Conservation (phyloP, 92 coral and sea anemone species). For the Porites evermanni region DNA sequence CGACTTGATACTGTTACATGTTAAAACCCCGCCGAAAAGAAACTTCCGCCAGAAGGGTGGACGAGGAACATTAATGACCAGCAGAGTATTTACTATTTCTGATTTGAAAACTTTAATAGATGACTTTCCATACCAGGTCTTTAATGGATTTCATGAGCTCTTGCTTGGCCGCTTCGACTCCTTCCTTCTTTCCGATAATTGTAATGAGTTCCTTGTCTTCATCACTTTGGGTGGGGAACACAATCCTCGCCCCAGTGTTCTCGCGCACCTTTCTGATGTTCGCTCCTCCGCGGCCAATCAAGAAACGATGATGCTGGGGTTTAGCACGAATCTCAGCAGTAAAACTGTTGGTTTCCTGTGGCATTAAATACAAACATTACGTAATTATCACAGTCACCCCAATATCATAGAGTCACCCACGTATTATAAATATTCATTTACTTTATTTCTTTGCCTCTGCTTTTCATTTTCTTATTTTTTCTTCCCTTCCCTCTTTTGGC, state of each 20-base stretch:
- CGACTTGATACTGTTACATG: too few species aligned
- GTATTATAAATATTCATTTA: too few species aligned
- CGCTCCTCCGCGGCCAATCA: constrained; percentile 98
- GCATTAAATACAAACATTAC: background rate
- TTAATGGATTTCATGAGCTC: constrained; percentile 94
- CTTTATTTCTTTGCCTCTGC: too few species aligned
- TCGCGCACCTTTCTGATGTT: constrained; percentile 98
- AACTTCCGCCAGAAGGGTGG: too few species aligned
- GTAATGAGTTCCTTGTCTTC: constrained; percentile 97
- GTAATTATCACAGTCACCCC: background rate
- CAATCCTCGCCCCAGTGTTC: constrained; percentile 95
- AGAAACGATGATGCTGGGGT: constrained; percentile 96
- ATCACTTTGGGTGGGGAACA: constrained; percentile 91
- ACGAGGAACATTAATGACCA: too few species aligned
- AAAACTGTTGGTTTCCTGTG: constrained; percentile 90
- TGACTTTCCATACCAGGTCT: constrained; percentile 75
- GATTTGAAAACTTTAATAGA: background rate
- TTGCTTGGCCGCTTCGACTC: constrained; percentile 93
- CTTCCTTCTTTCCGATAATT: constrained; percentile 93
- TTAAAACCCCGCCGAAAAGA: too few species aligned
- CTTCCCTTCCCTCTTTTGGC: too few species aligned
- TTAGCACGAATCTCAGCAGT: constrained; percentile 92
- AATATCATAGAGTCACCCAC: too few species aligned
- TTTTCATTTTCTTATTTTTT: too few species aligned
- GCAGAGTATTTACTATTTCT: too few species aligned